These are phyloP conservation scores for Macrophya alboannulata DNA, from an alignment of 2,888 invertebrate species.

Conservation along the genomic window DNA sequence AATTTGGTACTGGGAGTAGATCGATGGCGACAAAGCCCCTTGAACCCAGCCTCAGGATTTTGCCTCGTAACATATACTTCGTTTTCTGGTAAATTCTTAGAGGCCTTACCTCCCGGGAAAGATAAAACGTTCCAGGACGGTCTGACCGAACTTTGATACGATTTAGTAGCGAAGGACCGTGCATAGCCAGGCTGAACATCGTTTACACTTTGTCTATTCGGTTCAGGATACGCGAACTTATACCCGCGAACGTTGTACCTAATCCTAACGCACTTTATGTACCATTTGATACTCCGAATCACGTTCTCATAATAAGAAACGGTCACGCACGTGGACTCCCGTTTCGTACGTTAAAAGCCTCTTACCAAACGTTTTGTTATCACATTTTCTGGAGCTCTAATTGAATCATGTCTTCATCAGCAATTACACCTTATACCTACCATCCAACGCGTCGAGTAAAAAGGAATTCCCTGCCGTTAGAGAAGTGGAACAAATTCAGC, in stretches of 20 bases:
- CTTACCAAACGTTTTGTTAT: background rate
- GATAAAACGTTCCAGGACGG: background rate
- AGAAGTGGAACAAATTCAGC: background rate
- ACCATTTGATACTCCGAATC: background rate
- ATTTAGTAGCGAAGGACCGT: constrained; percentile 23
- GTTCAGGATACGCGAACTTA: background rate
- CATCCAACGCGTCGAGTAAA: background rate
- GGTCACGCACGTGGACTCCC: background rate
- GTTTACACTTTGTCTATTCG: constrained; percentile 7
- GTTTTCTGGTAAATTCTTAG: constrained; percentile 11
- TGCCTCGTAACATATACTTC: background rate
- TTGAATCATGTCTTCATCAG: background rate
- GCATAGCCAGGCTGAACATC: background rate
- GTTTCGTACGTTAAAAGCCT: background rate
- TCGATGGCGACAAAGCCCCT: constrained; percentile 40
- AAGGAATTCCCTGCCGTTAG: background rate
- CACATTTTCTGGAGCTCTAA: background rate
- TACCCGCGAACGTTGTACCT: background rate
- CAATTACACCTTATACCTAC: background rate
- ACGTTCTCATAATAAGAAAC: constrained; percentile 1
- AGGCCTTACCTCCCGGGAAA: background rate
- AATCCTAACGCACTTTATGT: background rate
- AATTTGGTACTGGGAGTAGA: constrained; percentile 31
- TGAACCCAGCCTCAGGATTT: constrained; percentile 10
- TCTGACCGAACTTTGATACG: constrained; percentile 7